Conservation (phyloP, 2,113 vertebrate genomes). For the Carassius auratus region DNA sequence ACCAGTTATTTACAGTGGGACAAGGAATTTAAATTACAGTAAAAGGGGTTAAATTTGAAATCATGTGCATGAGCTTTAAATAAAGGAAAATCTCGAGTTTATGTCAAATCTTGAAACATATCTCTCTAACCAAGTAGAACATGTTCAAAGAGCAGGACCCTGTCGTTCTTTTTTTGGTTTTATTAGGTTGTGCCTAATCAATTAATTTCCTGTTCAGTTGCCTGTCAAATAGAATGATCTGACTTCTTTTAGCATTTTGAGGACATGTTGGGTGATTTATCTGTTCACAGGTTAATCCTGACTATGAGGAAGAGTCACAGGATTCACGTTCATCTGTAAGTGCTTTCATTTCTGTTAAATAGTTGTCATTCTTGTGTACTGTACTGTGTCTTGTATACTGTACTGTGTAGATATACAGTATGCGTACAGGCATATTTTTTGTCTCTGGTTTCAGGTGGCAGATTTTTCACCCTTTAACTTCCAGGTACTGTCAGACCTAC, state of each 20-base stretch:
- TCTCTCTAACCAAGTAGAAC: background rate
- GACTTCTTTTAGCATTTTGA: conserved; percentile 13
- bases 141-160: background rate
- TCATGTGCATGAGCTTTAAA: background rate
- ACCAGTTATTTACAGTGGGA: background rate
- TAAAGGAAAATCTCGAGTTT: background rate
- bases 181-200: background rate
- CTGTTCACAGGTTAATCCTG: conserved; percentile 85
- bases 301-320: conserved; percentile 92
- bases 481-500: conserved; percentile 70
- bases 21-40: background rate
- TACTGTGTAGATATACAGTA: background rate
- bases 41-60: background rate
- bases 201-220: background rate
- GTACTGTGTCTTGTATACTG: conserved; percentile 18
- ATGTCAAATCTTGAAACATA: background rate
- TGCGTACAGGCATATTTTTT: conserved; percentile 52
- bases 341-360: conserved; percentile 59
- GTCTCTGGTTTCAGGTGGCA: conserved; percentile 71
- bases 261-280: background rate
- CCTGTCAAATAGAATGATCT: background rate
- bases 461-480: conserved; percentile 82
- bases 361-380: conserved; percentile 57
- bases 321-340: conserved; percentile 92
- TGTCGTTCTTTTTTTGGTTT: background rate